Base-by-base conservation (phyloP, 2,797 vertebrate species). In the Chanos chanos region DNA sequence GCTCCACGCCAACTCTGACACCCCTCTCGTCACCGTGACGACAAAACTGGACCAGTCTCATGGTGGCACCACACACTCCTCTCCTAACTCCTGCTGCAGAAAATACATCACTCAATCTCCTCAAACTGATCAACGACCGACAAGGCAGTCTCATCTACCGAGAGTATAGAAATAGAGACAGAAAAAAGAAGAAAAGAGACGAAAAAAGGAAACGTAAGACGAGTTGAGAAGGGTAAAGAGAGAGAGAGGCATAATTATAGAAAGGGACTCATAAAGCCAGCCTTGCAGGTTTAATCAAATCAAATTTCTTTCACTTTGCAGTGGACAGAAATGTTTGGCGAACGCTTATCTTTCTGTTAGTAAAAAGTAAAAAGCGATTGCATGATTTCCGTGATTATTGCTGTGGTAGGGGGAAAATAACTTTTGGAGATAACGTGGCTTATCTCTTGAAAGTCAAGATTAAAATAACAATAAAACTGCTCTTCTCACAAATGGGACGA, bases 41-140 rank as follows among this genome's bases (percentile, higher is more conserved):
- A 59, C 72, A 76, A 76, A 97, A 97, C 87, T 97, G 94, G 48
- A 95, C 85, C 72, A 97, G 75, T 22, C 93, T 89, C 93, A 97
- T 94, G 1, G 72, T 73, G 55, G 65, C 75, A 15, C 74, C 59
- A 3, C 70, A 77, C 37, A 78, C 0, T 37, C 24, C 19, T 13
- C 81, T 66, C 45, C 78, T 85, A 77, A 73, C 74, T 43, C 27
- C 15, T 34, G 75, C 75, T 19, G 18, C 3, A 7, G 36, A 53
- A 22, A 10, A 72, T 3, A 66, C 68, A 28, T 7, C 60, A 66
- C 21, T 31, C 40, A 83, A 67, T 70, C 71, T 75, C 45, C 71
- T 81, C 40, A 80, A 47, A 66, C 51, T 56, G 45, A 56, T 18
- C 40, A 76, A 70, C 40, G 62, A 72, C 25, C 5, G 55, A 64